These are phyloP conservation scores for Hippoglossus stenolepis DNA, from an alignment of 2,113 vertebrate species.

Conservation along the genomic window DNA sequence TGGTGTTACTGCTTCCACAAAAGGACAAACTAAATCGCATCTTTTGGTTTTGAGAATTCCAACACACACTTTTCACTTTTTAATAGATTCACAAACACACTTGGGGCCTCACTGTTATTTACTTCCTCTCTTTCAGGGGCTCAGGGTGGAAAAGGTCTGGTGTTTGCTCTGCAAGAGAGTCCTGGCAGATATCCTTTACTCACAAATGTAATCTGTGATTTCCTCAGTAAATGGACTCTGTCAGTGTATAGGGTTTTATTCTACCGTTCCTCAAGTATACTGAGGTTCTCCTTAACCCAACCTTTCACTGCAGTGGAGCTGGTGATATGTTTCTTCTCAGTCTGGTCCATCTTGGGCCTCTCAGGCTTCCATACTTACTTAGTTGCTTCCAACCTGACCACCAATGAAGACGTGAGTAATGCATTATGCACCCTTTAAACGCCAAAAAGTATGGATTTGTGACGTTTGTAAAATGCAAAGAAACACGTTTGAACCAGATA, in stretches of 20 bases:
- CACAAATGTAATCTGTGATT: background rate
- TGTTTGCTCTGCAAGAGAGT: slow-evolving; percentile 90
- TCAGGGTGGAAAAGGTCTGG: slow-evolving; percentile 85
- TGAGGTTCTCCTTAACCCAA: slow-evolving; percentile 84
- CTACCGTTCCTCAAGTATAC: background rate
- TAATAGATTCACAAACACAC: background rate
- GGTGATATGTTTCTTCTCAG: slow-evolving; percentile 96
- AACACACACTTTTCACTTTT: background rate
- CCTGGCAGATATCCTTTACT: slow-evolving; percentile 97
- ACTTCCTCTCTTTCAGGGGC: slow-evolving; percentile 82
- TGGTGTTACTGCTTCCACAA: background rate
- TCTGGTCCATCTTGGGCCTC: slow-evolving; percentile 98
- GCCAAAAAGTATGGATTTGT: background rate
- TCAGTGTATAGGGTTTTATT: background rate
- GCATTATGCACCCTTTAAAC: background rate
- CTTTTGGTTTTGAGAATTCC: background rate
- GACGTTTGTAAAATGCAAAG: too few relatives aligned
- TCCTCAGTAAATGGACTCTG: background rate
- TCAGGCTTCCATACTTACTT: slow-evolving; percentile 99
- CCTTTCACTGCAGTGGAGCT: slow-evolving; percentile 89
- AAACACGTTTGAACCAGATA: background rate
- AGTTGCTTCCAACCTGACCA: slow-evolving; percentile 95
- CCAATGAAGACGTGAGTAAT: slow-evolving; percentile 95
- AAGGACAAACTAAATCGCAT: background rate
- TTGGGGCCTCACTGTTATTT: background rate